Evolutionary conservation across 2,888 invertebrate species (phyloP), one percentile per base, ranked within the genome.

Genomic region (Lordiphosa andalusiaca): DNA sequence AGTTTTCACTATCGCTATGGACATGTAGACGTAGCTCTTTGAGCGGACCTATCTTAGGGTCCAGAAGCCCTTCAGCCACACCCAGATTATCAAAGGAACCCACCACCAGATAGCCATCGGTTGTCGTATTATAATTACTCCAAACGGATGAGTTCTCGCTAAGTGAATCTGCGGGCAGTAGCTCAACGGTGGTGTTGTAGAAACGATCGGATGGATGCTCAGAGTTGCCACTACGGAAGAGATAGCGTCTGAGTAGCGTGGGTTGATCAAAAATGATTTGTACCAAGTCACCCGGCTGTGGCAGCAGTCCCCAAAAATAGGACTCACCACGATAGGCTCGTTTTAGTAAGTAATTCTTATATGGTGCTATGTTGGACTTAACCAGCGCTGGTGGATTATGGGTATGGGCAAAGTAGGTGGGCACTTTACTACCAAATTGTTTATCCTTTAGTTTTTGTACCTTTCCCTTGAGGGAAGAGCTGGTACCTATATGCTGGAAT

Each of bases 381-480:
- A 95, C 92, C 33, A 87, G 90, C 0, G 94, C 93, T 51, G 94
- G 90, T 0, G 95, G 95, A 90, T 97, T 97, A 30, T 91, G 90
- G 6, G 73, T 71, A 85, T 96, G 96, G 0, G 95, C 93, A 86
- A 93, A 94, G 89, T 93, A 96, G 35, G 95, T 90, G 6, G 93
- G 93, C 41, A 95, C 91, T 85, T 95, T 95, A 46, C 71, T 82
- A 16, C 96, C 97, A 89, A 96, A 98, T 85, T 96, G 95, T 76
- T 94, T 93, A 87, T 97, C 97, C 95, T 97, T 97, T 0, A 98
- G 91, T 90, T 96, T 97, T 87, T 98, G 98, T 52, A 98, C 95
- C 92, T 99, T 99, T 56, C 98, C 98, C 88, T 94, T 95, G 0
- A 99, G 91, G 0, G 98, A 98, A 0, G 98, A 98, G 86, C 96